Evolutionary conservation across 2,888 invertebrate species (phyloP), one percentile per base, ranked within the genome.

Genomic region (Embidobia sp.): DNA sequence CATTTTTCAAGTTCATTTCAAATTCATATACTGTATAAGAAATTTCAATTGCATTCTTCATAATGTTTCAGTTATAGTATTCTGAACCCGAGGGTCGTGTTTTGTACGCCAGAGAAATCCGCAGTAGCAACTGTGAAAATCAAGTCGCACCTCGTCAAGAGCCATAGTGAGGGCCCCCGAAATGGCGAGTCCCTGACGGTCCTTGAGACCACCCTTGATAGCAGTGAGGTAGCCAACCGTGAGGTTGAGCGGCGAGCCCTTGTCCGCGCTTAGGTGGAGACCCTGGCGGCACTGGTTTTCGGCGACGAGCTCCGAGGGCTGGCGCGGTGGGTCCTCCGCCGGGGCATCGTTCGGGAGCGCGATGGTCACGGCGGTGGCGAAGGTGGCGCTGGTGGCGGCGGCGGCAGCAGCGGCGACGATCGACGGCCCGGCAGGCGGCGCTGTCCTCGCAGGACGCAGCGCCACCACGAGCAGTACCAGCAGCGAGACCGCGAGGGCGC

Each of bases 131-230:
- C n/a, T n/a, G n/a, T n/a, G n/a, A n/a, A n/a, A n/a, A n/a, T n/a
- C n/a, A 3, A 3, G 42, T n/a, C 3, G 19, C 42, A 46, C 96
- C 92, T 95, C 93, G 82, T 96, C 94, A 66, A 98, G 92, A 55
- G 98, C 98, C 92, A 95, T 94, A 42, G 96, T 93, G 81, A 98
- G 92, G 57, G 98, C 98, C 66, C 98, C 98, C 55, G 97, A 96
- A 85, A 97, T 95, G 79, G 95, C 93, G 84, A 97, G 92, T 13
- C 97, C 97, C 90, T 96, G 95, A 79, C 95, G 92, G 88, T 94
- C 95, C 85, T 93, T 94, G 81, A 94, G 92, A 61, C 92, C 93
- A 83, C 95, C 96, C 89, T 93, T 95, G 87, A 95, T 93, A 64
- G 96, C 95, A 53, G 96, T 95, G 86, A 97, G 92, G 90, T 96